These are phyloP conservation scores for Celastrina argiolus DNA, from an alignment of 2,888 invertebrate species.

Conservation along the genomic window DNA sequence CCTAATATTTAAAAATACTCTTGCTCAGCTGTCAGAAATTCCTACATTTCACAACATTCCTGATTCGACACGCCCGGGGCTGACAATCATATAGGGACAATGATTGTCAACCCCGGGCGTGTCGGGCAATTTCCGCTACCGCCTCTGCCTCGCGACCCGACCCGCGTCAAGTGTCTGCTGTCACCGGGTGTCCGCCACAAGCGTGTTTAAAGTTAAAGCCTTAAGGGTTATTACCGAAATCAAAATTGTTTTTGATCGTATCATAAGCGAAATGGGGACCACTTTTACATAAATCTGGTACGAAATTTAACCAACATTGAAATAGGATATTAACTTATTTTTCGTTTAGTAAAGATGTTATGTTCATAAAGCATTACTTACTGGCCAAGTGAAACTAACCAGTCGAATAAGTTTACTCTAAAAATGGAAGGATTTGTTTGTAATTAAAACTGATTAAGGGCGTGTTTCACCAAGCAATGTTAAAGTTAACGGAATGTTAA, in stretches of 20 bases:
- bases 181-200: conserved; percentile 29
- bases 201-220: conserved; percentile 31
- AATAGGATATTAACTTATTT: not conserved
- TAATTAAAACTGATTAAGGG: too few species aligned
- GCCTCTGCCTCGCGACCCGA: conserved; percentile 7
- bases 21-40: too few species aligned
- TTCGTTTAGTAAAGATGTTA: not conserved
- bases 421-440: too few species aligned
- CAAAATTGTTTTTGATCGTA: conserved; percentile 22
- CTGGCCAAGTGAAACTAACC: too few species aligned
- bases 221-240: conserved; percentile 17
- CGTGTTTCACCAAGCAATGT: too few species aligned
- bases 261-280: not conserved
- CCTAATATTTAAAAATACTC: too few species aligned
- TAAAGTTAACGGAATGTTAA: too few species aligned
- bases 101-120: not conserved
- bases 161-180: conserved; percentile 28
- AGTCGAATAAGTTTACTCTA: too few species aligned
- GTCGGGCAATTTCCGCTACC: not conserved
- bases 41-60: too few species aligned
- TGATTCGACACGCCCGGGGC: too few species aligned
- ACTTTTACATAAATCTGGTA: not conserved
- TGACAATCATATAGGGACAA: too few species aligned
- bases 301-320: not conserved
- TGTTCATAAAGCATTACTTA: too few species aligned